Base-by-base conservation (phyloP, 2,888 invertebrate species). In the Tuta absoluta region DNA sequence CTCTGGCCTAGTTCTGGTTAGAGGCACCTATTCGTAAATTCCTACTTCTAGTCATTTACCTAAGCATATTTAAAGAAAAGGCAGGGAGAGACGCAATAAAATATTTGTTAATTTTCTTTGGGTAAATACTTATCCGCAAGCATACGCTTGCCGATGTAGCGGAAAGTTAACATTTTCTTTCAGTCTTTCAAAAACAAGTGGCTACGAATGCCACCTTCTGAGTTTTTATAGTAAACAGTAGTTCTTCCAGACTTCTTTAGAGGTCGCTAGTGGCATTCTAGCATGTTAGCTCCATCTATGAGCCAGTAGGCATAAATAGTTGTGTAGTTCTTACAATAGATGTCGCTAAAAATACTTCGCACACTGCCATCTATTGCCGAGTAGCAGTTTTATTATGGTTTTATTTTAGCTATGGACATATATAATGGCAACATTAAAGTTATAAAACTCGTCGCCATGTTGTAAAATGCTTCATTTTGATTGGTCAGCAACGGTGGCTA, bases 361-460 rank as follows among this genome's bases (percentile, higher is more conserved):
- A 14, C 10, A 66, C 14, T 33, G 69, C 69, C 72, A 75, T 72
- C 77, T 75, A 51, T 57, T 66, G 66, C 58, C 28, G 17, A 71
- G 56, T 72, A 74, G 71, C 24, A 24, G 8, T 21, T 61, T 5
- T 37, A 28, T 61, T 62, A 1, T 21, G 4, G 0, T 14, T 12
- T 0, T 23, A 23, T 60, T 66, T 49, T 73, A n/a, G n/a, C n/a
- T n/a, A n/a, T n/a, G n/a, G n/a, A n/a, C n/a, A n/a, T 71, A 66
- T 66, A 2, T 12, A 65, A 74, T 88, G 83, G 91, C 84, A 90
- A 84, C 83, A 68, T 80, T 66, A 8, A 8, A 19, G 7, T 60
- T 88, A 89, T 91, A 91, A 82, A 86, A 79, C 62, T 21, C 37
- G 70, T 51, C 80, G 86, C 83, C 82, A 82, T 84, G 51, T 74